Evolutionary conservation across 2,888 invertebrate species (phyloP).

Genomic region (Synanthedon andrenaeformis): DNA sequence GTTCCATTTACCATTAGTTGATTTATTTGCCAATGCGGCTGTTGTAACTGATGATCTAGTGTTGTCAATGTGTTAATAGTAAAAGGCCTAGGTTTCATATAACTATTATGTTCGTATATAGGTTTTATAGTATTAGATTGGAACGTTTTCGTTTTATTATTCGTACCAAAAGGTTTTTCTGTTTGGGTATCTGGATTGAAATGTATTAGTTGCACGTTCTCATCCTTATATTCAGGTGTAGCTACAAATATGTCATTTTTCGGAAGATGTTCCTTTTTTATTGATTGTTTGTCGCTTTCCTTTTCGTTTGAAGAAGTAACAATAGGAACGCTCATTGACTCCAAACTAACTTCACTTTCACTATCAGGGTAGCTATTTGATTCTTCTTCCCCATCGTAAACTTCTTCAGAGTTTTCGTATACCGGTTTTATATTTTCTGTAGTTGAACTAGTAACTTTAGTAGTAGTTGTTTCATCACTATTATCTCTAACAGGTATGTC

Average conservation of each 20-base stretch:
- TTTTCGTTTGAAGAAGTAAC: slow-evolving; percentile 45
- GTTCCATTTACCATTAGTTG: slow-evolving; percentile 51
- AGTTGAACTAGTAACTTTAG: slow-evolving; percentile 15
- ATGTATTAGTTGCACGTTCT: slow-evolving; percentile 20
- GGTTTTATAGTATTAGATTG: slow-evolving; percentile 51
- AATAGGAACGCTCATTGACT: slow-evolving; percentile 60
- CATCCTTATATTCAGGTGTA: slow-evolving; percentile 20
- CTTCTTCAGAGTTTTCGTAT: slow-evolving; percentile 57
- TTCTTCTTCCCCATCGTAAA: slow-evolving; percentile 56
- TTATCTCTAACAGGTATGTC: slow-evolving; percentile 60
- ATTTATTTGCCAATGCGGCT: slow-evolving; percentile 65
- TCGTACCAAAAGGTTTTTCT: slow-evolving; percentile 53
- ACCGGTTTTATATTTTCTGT: slow-evolving; percentile 35
- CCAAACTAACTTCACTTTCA: slow-evolving; percentile 58
- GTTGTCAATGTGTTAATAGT: slow-evolving; percentile 37
- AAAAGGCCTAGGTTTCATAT: slow-evolving; percentile 56
- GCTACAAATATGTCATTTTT: slow-evolving; percentile 29
- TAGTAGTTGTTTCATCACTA: slow-evolving; percentile 44
- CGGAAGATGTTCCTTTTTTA: slow-evolving; percentile 29
- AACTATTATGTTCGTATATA: slow-evolving; percentile 31
- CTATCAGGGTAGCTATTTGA: slow-evolving; percentile 16
- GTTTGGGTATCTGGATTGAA: slow-evolving; percentile 58
- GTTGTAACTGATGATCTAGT: slow-evolving; percentile 56
- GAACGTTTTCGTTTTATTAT: slow-evolving; percentile 34
- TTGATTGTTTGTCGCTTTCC: slow-evolving; percentile 17